Percentiles rank a stretch among this genome's conserved stretches.
These are phyloP conservation scores for Gymnorhina tibicen DNA, from an alignment of 2,113 vertebrate genomes.

Conservation along the genomic window DNA sequence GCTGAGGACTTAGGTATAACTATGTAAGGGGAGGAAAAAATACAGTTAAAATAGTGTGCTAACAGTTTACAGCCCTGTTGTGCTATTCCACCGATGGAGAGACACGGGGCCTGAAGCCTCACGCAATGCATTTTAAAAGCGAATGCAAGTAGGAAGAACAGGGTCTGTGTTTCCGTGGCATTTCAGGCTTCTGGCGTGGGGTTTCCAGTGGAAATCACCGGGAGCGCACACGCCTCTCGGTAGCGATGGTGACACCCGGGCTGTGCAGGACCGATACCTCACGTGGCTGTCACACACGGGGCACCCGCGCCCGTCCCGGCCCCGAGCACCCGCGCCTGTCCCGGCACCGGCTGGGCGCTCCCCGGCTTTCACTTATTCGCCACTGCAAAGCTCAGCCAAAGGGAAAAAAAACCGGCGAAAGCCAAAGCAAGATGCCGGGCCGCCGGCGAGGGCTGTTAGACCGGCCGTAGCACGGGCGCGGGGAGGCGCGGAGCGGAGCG, in stretches of 20 bases:
- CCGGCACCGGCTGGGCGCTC: background rate
- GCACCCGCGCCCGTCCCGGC: background rate
- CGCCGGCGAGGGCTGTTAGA: background rate
- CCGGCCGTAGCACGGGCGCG: rapidly evolving
- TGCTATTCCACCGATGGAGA: background rate
- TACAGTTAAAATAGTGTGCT: rapidly evolving
- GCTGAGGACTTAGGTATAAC: background rate
- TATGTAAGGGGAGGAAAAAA: rapidly evolving
- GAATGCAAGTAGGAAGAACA: rapidly evolving
- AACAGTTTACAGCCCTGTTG: too few relatives aligned
- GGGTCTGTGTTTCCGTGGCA: background rate
- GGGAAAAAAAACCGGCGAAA: rapidly evolving
- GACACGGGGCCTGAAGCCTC: background rate
- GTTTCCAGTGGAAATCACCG: conserved; percentile 57
- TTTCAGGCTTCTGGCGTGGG: background rate
- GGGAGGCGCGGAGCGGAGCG: background rate
- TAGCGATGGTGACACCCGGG: rapidly evolving
- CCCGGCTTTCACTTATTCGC: rapidly evolving
- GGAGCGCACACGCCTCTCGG: background rate
- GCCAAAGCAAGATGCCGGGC: rapidly evolving
- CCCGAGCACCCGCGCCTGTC: rapidly evolving
- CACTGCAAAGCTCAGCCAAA: rapidly evolving
- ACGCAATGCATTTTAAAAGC: rapidly evolving
- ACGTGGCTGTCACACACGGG: background rate
- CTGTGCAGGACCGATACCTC: background rate